Evolutionary conservation across 2,797 vertebrate species (phyloP), one percentile per base, ranked within the genome.

Genomic region (Esox masquinongy): DNA sequence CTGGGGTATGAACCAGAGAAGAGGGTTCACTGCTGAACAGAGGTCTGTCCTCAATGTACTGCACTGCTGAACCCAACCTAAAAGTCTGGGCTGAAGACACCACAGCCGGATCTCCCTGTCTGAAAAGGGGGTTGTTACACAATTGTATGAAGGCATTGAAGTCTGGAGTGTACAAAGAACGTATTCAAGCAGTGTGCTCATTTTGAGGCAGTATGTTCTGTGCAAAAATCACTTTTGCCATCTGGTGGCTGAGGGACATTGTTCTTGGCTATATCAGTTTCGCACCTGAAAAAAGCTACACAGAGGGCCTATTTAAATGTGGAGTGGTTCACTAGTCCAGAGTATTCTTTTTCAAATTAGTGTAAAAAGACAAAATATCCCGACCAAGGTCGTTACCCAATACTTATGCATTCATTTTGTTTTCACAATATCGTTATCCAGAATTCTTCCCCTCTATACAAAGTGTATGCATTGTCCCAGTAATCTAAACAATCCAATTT

Each of bases 181-280:
- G 82, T 73, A 87, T 89, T 89, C 83, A 88, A 88, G 49, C 80
- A 81, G 84, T 84, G 84, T 80, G 84, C 85, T 85, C 82, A 85
- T 88, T 86, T 89, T 82, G 80, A 80, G 83, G 77, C 77, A 63
- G 31, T 34, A 34, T 74, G 75, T 77, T 84, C 79, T 16, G 77
- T 39, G 68, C 72, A 81, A 79, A 47, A 84, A 81, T 78, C 43
- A 53, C 81, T 82, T 83, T 73, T 63, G 75, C 82, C 85, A 84
- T 88, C 86, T 88, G 86, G 80, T 82, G 70, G 70, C 76, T 22
- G 29, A 11, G 75, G 72, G 63, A 59, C 36, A 59, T 36, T 72
- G 51, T 72, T 59, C 51, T n/a, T 19, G 5, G 29, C 17, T 50
- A 39, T 50, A 50, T 70, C 69, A 51, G 43, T 51, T 70, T 70